Conservation (phyloP, 2,113 vertebrate genomes). For the Gasterosteus nipponicus region DNA sequence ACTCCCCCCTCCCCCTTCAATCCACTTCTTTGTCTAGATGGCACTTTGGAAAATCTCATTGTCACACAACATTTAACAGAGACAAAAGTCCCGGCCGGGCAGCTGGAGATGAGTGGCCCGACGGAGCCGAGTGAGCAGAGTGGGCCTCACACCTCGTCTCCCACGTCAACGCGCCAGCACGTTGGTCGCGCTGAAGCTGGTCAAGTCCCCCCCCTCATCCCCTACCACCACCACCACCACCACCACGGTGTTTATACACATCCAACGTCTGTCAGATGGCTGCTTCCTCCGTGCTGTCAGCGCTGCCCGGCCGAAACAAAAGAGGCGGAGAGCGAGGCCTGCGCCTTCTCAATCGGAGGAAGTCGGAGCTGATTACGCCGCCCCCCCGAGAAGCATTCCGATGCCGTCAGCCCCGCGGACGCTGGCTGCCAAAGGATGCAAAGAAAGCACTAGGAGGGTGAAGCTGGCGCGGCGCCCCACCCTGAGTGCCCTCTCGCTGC, state of each 20-base stretch:
- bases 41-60: conserved; percentile 79
- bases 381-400: conserved; percentile 77
- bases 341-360: conserved; percentile 76
- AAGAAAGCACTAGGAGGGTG: conserved; percentile 24
- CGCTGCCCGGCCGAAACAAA: conserved; percentile 74
- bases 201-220: not conserved
- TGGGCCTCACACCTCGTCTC: conserved; percentile 52
- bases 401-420: conserved; percentile 62
- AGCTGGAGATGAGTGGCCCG: conserved; percentile 64
- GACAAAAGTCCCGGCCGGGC: conserved; percentile 66
- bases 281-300: conserved; percentile 78
- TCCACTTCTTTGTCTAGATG: conserved; percentile 76
- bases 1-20: conserved; percentile 31
- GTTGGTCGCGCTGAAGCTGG: conserved; percentile 40
- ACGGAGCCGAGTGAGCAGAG: conserved; percentile 45
- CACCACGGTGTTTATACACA: conserved; percentile 62
- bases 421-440: conserved; percentile 50
- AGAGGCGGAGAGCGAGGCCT: conserved; percentile 64
- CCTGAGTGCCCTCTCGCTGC: conserved; percentile 42
- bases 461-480: conserved; percentile 48
- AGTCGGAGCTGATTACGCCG: conserved; percentile 78
- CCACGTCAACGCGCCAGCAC: conserved; percentile 49
- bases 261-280: conserved; percentile 67
- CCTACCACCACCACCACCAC: conserved; percentile 17
- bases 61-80: conserved; percentile 82